Conservation (phyloP, 1,140 invertebrate species). For the Brachionus paranguensis region DNA sequence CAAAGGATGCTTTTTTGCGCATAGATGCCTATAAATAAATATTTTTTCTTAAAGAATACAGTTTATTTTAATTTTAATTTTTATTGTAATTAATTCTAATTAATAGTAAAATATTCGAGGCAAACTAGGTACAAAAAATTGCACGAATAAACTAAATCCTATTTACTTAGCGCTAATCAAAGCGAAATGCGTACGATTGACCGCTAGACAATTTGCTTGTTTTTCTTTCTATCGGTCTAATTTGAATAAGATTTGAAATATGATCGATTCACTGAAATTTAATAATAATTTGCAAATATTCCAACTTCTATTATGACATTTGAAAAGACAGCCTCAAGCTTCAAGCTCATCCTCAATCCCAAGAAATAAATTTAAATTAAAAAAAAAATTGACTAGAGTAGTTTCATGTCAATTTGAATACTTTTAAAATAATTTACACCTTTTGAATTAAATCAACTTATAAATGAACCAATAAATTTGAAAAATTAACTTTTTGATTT, state of each 20-base stretch:
- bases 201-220: background rate
- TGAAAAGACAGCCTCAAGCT: background rate
- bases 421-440: background rate
- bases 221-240: background rate
- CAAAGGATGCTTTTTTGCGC: background rate
- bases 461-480: background rate
- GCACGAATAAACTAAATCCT: slow-evolving; percentile 26
- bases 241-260: background rate
- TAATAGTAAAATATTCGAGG: background rate
- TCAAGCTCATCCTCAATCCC: background rate
- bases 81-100: slow-evolving; percentile 26
- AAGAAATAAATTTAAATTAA: background rate
- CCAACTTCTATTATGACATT: background rate
- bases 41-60: background rate
- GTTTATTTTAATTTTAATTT: background rate
- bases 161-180: slow-evolving; percentile 29
- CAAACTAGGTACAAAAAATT: background rate
- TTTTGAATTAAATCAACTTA: background rate
- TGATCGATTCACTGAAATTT: background rate
- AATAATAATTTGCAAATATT: background rate
- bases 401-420: background rate
- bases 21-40: slow-evolving; percentile 6
- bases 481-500: background rate
- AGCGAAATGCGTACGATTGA: background rate
- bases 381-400: background rate